Evolutionary conservation across 2,888 invertebrate species (phyloP).

Genomic region (Cyaniris semiargus): DNA sequence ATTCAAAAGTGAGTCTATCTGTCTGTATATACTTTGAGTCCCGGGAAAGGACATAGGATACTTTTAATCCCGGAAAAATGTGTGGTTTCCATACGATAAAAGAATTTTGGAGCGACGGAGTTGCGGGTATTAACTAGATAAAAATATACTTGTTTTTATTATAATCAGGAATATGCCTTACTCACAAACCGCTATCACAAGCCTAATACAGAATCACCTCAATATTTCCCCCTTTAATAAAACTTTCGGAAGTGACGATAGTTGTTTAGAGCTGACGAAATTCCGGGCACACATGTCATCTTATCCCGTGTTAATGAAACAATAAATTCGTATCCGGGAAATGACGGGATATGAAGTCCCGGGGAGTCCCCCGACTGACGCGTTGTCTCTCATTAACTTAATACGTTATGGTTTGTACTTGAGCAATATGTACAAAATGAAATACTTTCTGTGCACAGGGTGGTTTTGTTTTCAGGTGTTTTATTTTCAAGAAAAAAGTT

Average conservation of each 20-base stretch:
- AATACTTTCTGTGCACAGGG: conserved; percentile 56
- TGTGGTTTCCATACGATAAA: too few relatives aligned
- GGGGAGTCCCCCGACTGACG: conserved; percentile 57
- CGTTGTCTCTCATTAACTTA: conserved; percentile 75
- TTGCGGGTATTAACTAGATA: too few relatives aligned
- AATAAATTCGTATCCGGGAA: conserved; percentile 65
- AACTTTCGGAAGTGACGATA: conserved; percentile 5
- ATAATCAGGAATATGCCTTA: too few relatives aligned
- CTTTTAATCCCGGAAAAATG: too few relatives aligned
- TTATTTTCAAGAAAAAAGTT: too few relatives aligned
- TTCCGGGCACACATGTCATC: conserved; percentile 47
- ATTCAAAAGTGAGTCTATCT: too few relatives aligned
- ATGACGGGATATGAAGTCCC: conserved; percentile 46
- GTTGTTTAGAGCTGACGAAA: conserved; percentile 25
- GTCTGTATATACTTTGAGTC: too few relatives aligned
- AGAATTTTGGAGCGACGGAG: too few relatives aligned
- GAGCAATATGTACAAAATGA: conserved; percentile 66
- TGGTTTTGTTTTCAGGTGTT: conserved; percentile 38
- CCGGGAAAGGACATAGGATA: too few relatives aligned
- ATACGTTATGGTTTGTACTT: conserved; percentile 69
- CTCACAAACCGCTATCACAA: neutral
- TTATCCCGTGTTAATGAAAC: conserved; percentile 69
- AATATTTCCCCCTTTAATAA: neutral
- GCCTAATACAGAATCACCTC: neutral
- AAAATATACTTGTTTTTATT: too few relatives aligned